These are phyloP conservation scores for Pammene aurita DNA, from an alignment of 2,888 invertebrate species.

Conservation along the genomic window DNA sequence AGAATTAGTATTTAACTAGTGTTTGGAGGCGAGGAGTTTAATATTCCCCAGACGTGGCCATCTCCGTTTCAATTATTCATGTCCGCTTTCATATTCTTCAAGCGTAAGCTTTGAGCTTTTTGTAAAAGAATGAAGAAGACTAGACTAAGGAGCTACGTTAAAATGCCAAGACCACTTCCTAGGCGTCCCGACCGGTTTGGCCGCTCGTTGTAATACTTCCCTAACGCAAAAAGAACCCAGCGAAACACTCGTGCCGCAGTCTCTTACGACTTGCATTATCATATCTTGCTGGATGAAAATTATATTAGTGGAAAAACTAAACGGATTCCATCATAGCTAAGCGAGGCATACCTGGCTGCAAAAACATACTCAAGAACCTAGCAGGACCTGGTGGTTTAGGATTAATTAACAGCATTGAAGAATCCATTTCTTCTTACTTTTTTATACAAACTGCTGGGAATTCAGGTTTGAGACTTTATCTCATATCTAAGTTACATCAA, in stretches of 20 bases:
- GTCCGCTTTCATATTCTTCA: constrained; percentile 56
- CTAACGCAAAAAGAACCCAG: constrained; percentile 62
- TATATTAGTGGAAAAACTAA: constrained; percentile 46
- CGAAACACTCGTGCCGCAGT: constrained; percentile 53
- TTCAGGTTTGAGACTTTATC: constrained; percentile 3
- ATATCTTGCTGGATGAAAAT: constrained; percentile 37
- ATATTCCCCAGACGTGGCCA: constrained; percentile 57
- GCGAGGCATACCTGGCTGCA: constrained; percentile 20
- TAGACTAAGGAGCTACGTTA: constrained; percentile 53
- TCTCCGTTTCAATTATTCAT: constrained; percentile 63
- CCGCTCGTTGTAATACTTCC: constrained; percentile 66
- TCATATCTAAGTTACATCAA: constrained; percentile 70
- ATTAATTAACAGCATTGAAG: constrained; percentile 23
- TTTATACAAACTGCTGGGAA: background rate
- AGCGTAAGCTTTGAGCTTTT: constrained; percentile 59
- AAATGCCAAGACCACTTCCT: constrained; percentile 63
- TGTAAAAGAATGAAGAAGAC: constrained; percentile 51
- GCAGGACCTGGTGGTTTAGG: constrained; percentile 17
- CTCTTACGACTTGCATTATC: constrained; percentile 53
- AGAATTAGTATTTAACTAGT: constrained; percentile 16
- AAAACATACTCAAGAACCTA: constrained; percentile 14
- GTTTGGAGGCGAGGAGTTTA: constrained; percentile 47
- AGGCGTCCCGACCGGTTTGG: constrained; percentile 62
- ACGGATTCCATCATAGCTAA: constrained; percentile 43
- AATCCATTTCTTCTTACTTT: background rate